Evolutionary conservation across 2,113 vertebrate genomes (phyloP).

Genomic region (Dasyprocta punctata): DNA sequence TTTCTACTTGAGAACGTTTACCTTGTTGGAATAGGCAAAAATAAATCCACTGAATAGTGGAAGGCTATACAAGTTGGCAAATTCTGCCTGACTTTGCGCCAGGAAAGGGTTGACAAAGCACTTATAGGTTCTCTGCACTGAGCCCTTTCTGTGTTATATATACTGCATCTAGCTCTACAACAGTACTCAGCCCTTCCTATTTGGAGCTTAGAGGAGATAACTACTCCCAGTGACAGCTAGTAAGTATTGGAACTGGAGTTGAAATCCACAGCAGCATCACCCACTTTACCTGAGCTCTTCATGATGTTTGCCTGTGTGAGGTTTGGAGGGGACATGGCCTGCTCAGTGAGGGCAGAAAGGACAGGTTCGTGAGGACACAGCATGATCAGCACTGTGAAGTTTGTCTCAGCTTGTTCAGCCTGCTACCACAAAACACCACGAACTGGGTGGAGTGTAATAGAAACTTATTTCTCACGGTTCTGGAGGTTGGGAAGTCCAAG

Average conservation of each 20-base stretch:
- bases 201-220: background rate
- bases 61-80: background rate
- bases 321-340: no score
- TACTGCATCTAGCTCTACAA: background rate
- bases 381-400: background rate
- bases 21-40: background rate
- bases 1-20: background rate
- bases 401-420: background rate
- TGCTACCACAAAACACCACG: background rate
- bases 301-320: rapidly evolving
- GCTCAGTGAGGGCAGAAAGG: background rate
- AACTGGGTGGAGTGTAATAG: background rate
- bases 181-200: background rate
- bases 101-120: background rate
- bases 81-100: background rate
- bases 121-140: background rate
- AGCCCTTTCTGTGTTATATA: background rate
- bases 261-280: background rate
- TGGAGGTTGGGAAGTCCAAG: background rate
- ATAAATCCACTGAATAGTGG: background rate
- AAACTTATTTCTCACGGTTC: background rate
- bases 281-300: background rate
- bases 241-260: background rate
- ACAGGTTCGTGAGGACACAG: background rate
- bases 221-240: background rate